phyloP scores from a whole-genome alignment of 2,888 invertebrate species.

The Meta bourneti region DNA sequence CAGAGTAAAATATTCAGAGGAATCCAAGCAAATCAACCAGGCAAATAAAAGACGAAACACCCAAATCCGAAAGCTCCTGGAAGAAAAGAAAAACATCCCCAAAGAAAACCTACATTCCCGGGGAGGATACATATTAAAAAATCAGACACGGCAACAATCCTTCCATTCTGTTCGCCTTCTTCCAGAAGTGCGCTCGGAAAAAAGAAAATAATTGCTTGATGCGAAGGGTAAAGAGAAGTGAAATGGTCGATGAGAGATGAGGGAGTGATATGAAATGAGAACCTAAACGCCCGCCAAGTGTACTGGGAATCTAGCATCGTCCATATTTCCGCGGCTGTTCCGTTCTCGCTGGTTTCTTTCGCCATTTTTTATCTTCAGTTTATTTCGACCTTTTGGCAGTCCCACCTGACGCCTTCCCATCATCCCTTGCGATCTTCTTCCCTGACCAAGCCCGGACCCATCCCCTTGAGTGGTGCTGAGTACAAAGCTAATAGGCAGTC shows the following conservation, averaged over 20 bases:
- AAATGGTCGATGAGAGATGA: conserved; percentile 8
- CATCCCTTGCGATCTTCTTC: conserved; percentile 48
- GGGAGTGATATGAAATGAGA: conserved; percentile 49
- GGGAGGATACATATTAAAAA: no score
- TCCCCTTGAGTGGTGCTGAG: background rate
- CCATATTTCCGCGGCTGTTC: conserved; percentile 40
- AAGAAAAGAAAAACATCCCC: no score
- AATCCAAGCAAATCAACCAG: no score
- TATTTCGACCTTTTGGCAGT: conserved; percentile 72
- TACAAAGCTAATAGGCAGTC: conserved; percentile 71
- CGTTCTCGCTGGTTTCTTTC: background rate
- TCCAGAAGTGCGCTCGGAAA: background rate
- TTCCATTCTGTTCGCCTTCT: background rate
- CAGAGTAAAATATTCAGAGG: no score
- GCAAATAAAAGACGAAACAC: no score
- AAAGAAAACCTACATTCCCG: no score
- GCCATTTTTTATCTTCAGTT: conserved; percentile 36
- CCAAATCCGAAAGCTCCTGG: no score
- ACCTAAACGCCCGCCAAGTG: conserved; percentile 36
- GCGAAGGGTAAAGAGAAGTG: background rate
- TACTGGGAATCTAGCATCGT: conserved; percentile 32
- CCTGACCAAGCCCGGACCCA: conserved; percentile 7
- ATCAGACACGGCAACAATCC: no score
- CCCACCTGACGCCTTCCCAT: conserved; percentile 72
- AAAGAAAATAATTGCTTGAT: background rate